These are phyloP conservation scores for Drosophila ohnishii DNA, from an alignment of 1,140 invertebrate genomes.

Conservation along the genomic window DNA sequence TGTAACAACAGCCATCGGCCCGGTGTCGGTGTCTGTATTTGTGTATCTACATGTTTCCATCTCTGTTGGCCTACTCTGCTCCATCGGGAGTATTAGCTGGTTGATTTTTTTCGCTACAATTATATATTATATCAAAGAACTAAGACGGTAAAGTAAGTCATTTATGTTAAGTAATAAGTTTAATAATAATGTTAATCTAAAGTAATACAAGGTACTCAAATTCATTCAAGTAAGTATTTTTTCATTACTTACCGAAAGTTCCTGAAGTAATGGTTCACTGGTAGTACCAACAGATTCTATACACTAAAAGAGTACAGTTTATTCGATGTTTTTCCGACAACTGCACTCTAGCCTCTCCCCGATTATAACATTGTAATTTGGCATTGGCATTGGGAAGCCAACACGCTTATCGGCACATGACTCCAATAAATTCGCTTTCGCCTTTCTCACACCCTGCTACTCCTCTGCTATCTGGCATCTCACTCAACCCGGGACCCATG, in stretches of 20 bases:
- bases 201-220: too few species aligned
- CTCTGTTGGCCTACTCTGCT: conserved; percentile 28
- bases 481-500: conserved; percentile 64
- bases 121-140: too few species aligned
- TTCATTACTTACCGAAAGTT: too few species aligned
- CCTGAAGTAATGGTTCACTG: too few species aligned
- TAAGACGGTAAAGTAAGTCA: too few species aligned
- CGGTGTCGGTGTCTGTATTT: conserved; percentile 38
- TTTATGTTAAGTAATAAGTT: too few species aligned
- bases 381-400: conserved; percentile 68
- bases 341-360: not conserved
- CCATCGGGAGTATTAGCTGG: not conserved
- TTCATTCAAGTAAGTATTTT: too few species aligned
- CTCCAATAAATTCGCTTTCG: conserved; percentile 77
- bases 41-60: conserved; percentile 60
- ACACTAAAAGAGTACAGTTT: not conserved
- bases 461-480: conserved; percentile 60
- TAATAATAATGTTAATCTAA: too few species aligned
- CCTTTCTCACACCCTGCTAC: conserved; percentile 27
- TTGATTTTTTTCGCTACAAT: not conserved
- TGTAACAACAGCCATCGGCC: conserved; percentile 49
- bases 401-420: conserved; percentile 76
- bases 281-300: not conserved
- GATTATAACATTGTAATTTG: conserved; percentile 74
- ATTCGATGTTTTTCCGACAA: not conserved